Evolutionary conservation across 2,113 vertebrate genomes (phyloP).

Genomic region (Bubalus kerabau): DNA sequence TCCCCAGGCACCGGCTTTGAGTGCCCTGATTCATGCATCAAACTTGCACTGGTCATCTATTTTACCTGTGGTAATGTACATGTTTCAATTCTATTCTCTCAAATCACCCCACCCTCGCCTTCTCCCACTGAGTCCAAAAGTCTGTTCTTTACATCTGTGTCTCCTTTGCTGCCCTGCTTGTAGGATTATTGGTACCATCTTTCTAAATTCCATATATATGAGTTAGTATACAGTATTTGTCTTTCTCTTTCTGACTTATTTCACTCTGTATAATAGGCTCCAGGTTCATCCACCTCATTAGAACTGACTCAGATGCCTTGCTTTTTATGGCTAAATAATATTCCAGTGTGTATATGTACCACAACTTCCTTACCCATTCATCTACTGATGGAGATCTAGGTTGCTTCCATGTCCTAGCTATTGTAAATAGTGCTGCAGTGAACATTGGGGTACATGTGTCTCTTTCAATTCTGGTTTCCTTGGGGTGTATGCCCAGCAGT

Average conservation of each 20-base stretch:
- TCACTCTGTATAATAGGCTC: not conserved
- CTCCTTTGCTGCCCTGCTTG: not conserved
- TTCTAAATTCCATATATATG: not conserved
- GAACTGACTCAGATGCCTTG: not conserved
- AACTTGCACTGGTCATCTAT: not conserved
- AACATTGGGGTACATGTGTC: not conserved
- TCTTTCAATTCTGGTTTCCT: not conserved
- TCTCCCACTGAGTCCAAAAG: not conserved
- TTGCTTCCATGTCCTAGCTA: not conserved
- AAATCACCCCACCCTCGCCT: not conserved
- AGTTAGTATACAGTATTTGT: not conserved
- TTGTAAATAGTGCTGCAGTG: not conserved
- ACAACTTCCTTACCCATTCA: not conserved
- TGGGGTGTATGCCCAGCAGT: not conserved
- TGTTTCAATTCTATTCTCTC: not conserved
- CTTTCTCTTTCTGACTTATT: not conserved
- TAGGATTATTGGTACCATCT: not conserved
- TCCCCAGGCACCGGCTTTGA: fast-evolving
- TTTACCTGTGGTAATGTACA: not conserved
- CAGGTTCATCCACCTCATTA: not conserved
- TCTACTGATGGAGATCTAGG: not conserved
- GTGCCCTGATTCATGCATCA: not conserved
- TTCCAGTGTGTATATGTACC: not conserved
- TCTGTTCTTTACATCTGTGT: not conserved
- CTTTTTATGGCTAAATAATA: not conserved